Percentiles rank a stretch among this genome's conserved stretches.
Evolutionary conservation across 2,888 invertebrate species (phyloP).

Genomic region (Noctua comes): DNA sequence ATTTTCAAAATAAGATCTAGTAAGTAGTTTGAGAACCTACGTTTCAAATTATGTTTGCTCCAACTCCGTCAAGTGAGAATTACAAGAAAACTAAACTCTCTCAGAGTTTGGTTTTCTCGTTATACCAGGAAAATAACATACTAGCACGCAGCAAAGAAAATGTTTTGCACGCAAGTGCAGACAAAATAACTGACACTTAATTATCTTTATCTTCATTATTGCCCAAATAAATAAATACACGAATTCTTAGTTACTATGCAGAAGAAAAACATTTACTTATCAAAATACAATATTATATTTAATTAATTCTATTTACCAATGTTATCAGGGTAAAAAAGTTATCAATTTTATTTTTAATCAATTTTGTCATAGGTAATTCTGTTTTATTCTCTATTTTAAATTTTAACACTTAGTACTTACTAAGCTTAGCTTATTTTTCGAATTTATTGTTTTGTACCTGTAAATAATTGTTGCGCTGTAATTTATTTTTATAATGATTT

Average conservation of each 20-base stretch:
- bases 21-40: not conserved
- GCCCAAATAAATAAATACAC: not conserved
- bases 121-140: not conserved
- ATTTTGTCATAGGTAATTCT: no score
- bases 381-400: no score
- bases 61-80: not conserved
- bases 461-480: no score
- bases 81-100: no score
- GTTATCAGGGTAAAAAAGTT: no score
- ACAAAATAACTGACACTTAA: not conserved
- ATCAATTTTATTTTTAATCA: no score
- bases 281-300: no score
- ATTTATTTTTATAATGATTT: no score
- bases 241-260: not conserved
- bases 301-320: no score
- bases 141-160: not conserved
- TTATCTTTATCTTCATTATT: not conserved
- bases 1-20: not conserved
- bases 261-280: not conserved
- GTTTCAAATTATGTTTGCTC: not conserved
- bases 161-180: not conserved
- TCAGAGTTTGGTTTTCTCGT: not conserved
- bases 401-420: no score
- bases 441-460: no score
- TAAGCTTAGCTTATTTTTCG: no score